These are phyloP conservation scores for Campoplex capitator DNA, from an alignment of 2,888 invertebrate genomes.

Conservation along the genomic window DNA sequence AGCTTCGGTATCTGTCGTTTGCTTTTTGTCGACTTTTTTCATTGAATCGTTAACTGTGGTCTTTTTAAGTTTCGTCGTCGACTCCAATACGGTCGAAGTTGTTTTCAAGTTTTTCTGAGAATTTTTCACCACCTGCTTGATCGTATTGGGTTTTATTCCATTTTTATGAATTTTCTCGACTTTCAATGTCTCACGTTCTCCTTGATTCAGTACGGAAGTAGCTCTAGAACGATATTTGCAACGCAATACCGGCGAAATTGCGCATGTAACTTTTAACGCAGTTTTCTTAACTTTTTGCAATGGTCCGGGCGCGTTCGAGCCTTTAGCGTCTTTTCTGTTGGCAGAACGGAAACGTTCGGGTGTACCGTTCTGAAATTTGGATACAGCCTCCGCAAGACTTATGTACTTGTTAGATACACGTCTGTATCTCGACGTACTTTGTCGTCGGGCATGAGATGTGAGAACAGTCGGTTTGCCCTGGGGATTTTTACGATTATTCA, in stretches of 20 bases:
- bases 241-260: slow-evolving; percentile 78
- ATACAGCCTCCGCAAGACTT: slow-evolving; percentile 86
- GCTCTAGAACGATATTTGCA: slow-evolving; percentile 86
- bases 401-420: slow-evolving; percentile 80
- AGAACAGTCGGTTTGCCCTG: slow-evolving; percentile 27
- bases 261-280: slow-evolving; percentile 75
- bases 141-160: slow-evolving; percentile 89
- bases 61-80: neutral
- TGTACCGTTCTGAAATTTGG: slow-evolving; percentile 86
- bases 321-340: slow-evolving; percentile 76
- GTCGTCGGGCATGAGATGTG: slow-evolving; percentile 50
- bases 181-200: slow-evolving; percentile 88
- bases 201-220: slow-evolving; percentile 86
- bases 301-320: slow-evolving; percentile 77
- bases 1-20: neutral
- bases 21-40: slow-evolving; percentile 28
- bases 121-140: slow-evolving; percentile 25
- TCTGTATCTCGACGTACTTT: slow-evolving; percentile 64
- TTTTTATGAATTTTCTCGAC: slow-evolving; percentile 88
- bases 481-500: neutral
- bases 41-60: neutral
- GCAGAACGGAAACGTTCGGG: slow-evolving; percentile 86
- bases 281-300: slow-evolving; percentile 71
- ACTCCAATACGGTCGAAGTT: neutral
- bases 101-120: slow-evolving; percentile 6